Evolutionary conservation across 2,888 invertebrate species (phyloP), one percentile per base, ranked within the genome.

Genomic region (Coenonympha glycerion): DNA sequence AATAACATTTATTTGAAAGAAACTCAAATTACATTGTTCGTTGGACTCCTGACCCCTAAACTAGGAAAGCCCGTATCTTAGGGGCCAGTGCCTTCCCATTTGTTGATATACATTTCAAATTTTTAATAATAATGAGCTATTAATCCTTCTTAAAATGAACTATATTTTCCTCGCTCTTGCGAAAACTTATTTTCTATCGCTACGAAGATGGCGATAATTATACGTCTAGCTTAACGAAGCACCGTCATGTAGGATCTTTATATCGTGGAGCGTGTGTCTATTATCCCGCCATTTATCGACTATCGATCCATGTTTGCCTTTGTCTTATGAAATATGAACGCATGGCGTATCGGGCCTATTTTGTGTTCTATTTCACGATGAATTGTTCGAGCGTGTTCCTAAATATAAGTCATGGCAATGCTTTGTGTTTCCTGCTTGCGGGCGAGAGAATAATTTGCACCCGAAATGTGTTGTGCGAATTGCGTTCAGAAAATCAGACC

Each of bases 271-370:
- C 47, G 30, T 26, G 18, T 34, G 46, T 49, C 36, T 39, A 52
- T 46, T 51, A 55, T 46, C 46, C 22, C 33, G 26, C 49, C 39
- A 55, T 52, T 52, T 55, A 47, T 47, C 49, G 37, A 28, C 28
- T 42, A 55, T 52, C 52, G 55, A 55, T 55, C 52, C 47, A 30
- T 28, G 19, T 37, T 42, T 42, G 52, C 55, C 44, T 52, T 45
- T 55, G 55, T 55, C 55, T 55, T 55, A 39, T 52, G 49, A 47
- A 47, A 52, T 47, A 49, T 55, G 46, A 47, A 52, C 45, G 47
- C 41, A 22, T 44, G 26, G 45, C 40, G 21, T 37, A 34, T 47
- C 33, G 39, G 22, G 21, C 28, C 13, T 42, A 26, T 44, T 47
- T 49, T 45, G 49, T 45, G 30, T 33, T 24, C 21, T 44, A 39